Evolutionary conservation across 2,888 invertebrate species (phyloP).

Genomic region (Caenorhabditis macrosperma): DNA sequence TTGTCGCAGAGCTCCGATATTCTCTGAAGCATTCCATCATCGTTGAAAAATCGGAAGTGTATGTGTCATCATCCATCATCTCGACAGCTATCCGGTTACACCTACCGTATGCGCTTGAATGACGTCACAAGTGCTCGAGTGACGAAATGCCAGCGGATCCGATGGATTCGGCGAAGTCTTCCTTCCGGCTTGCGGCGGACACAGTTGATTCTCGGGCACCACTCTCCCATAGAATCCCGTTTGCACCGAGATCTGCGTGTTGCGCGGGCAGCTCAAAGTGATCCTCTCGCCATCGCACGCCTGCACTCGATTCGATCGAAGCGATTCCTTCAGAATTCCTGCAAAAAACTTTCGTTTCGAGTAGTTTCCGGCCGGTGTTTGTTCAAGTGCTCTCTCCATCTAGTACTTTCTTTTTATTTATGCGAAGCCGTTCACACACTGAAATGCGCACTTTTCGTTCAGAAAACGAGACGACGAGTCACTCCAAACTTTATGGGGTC

Average conservation of each 20-base stretch:
- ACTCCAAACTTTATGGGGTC: constrained; percentile 37
- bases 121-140: constrained; percentile 74
- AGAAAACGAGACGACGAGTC: background rate
- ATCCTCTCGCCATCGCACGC: constrained; percentile 94
- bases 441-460: background rate
- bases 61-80: background rate
- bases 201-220: constrained; percentile 77
- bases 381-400: background rate
- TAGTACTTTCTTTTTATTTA: background rate
- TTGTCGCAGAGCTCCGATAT: constrained; percentile 95
- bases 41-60: background rate
- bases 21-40: constrained; percentile 85
- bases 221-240: constrained; percentile 79
- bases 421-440: constrained; percentile 31
- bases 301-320: constrained; percentile 91
- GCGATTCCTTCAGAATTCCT: constrained; percentile 92
- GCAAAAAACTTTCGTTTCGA: constrained; percentile 77
- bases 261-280: constrained; percentile 90
- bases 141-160: constrained; percentile 1
- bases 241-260: constrained; percentile 87
- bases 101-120: constrained; percentile 76
- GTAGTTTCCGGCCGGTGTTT: background rate
- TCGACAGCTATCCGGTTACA: background rate
- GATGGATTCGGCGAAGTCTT: constrained; percentile 9
- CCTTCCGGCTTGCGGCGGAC: constrained; percentile 64